A percentile compares a stretch with the other conserved stretches of the same genome.
phyloP scores from a whole-genome alignment of 2,888 invertebrate genomes.

The Torymus tubicola region DNA sequence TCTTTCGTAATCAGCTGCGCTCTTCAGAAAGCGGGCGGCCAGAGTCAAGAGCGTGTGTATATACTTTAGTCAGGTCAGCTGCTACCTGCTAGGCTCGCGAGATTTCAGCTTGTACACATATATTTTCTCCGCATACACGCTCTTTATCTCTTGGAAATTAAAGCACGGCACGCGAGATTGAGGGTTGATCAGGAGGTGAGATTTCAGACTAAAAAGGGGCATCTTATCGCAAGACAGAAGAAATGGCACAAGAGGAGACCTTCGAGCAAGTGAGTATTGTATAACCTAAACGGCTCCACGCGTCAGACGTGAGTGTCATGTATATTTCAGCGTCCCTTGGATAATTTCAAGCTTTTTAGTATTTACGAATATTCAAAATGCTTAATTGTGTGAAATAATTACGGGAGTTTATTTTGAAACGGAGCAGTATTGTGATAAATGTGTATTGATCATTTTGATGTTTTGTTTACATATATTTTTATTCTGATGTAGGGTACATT shows the following conservation, averaged over 20 bases:
- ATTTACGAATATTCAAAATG: too few relatives aligned
- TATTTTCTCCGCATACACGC: constrained; percentile 6
- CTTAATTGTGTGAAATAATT: too few relatives aligned
- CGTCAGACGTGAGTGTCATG: neutral
- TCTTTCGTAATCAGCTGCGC: too few relatives aligned
- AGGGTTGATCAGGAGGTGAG: constrained; percentile 22
- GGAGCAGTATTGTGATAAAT: too few relatives aligned
- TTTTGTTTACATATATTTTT: too few relatives aligned
- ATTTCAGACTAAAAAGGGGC: constrained; percentile 34
- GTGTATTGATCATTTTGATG: too few relatives aligned
- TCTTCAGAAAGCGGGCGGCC: too few relatives aligned
- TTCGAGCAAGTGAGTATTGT: constrained; percentile 67
- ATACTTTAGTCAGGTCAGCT: neutral
- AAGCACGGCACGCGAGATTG: constrained; percentile 30
- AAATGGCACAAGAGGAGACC: constrained; percentile 67
- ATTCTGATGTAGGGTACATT: too few relatives aligned
- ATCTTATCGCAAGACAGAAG: constrained; percentile 18
- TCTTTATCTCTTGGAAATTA: constrained; percentile 37
- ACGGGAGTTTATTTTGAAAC: too few relatives aligned
- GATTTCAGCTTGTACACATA: neutral
- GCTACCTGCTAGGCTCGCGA: too few relatives aligned
- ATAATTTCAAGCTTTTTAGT: too few relatives aligned
- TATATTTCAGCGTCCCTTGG: too few relatives aligned
- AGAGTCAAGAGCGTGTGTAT: neutral
- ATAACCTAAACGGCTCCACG: constrained; percentile 36